phyloP scores from a whole-genome alignment of 2,888 invertebrate genomes.

The Ischnus inquisitorius region DNA sequence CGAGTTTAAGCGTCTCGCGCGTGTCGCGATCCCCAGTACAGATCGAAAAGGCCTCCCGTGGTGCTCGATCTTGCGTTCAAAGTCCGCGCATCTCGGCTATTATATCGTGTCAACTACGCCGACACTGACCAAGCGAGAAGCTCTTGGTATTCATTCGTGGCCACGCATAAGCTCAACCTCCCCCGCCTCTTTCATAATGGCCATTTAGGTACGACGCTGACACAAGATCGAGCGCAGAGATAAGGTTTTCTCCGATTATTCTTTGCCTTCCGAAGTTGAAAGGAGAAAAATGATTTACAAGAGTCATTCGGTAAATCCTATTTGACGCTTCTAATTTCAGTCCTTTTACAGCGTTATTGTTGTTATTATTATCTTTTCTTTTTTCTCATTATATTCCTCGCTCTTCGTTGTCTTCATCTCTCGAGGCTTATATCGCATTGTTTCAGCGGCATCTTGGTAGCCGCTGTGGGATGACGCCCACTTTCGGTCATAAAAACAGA shows the following conservation, averaged over 20 bases:
- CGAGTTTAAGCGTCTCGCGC: conserved; percentile 35
- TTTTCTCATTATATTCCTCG: conserved; percentile 17
- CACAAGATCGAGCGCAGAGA: conserved; percentile 51
- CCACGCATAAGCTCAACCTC: conserved; percentile 19
- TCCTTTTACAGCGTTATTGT: conserved; percentile 27
- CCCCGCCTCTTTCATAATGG: conserved; percentile 50
- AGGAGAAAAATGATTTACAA: conserved; percentile 54
- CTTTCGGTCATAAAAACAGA: conserved; percentile 82
- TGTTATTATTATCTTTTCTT: conserved; percentile 23
- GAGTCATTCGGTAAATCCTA: conserved; percentile 43
- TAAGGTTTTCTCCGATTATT: conserved; percentile 39
- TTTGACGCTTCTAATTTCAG: conserved; percentile 34
- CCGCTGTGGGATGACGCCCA: conserved; percentile 76
- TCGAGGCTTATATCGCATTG: conserved; percentile 47
- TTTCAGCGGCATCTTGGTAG: conserved; percentile 18
- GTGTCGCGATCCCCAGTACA: conserved; percentile 43
- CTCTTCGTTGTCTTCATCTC: conserved; percentile 53
- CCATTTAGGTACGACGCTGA: conserved; percentile 58
- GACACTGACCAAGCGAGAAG: conserved; percentile 21
- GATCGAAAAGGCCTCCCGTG: conserved; percentile 37
- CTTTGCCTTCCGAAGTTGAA: conserved; percentile 19
- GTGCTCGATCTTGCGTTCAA: conserved; percentile 36
- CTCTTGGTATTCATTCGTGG: conserved; percentile 19
- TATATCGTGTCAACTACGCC: conserved; percentile 21
- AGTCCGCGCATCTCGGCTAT: conserved; percentile 23